These are phyloP conservation scores for Brachypteracias leptosomus DNA, from an alignment of 2,113 vertebrate genomes.

Conservation along the genomic window DNA sequence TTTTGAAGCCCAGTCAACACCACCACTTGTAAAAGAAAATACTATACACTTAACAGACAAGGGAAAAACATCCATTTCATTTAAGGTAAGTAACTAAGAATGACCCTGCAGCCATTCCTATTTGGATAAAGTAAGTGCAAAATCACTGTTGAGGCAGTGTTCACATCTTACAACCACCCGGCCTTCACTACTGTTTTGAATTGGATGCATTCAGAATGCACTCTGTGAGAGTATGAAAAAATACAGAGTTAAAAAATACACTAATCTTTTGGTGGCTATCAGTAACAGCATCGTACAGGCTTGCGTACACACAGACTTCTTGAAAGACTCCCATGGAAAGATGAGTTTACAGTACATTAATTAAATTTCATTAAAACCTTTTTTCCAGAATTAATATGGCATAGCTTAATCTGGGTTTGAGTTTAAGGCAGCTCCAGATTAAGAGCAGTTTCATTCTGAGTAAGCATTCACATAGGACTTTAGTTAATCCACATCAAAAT, in stretches of 20 bases:
- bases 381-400: background rate
- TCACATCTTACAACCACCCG: background rate
- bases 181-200: background rate
- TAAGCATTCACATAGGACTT: background rate
- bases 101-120: background rate
- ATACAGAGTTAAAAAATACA: background rate
- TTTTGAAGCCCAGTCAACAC: background rate
- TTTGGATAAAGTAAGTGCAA: background rate
- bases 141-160: background rate
- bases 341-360: background rate
- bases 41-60: background rate
- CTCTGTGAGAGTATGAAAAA: background rate
- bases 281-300: background rate
- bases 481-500: background rate
- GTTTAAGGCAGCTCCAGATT: background rate
- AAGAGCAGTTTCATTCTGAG: background rate
- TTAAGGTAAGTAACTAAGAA: background rate
- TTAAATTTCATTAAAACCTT: background rate
- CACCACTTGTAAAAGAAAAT: background rate
- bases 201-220: background rate
- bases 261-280: background rate
- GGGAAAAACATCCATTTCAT: background rate
- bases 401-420: background rate
- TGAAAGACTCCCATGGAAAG: background rate
- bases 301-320: background rate